phyloP scores from a whole-genome alignment of 2,888 invertebrate species.

The Eristalinus aeneus region DNA sequence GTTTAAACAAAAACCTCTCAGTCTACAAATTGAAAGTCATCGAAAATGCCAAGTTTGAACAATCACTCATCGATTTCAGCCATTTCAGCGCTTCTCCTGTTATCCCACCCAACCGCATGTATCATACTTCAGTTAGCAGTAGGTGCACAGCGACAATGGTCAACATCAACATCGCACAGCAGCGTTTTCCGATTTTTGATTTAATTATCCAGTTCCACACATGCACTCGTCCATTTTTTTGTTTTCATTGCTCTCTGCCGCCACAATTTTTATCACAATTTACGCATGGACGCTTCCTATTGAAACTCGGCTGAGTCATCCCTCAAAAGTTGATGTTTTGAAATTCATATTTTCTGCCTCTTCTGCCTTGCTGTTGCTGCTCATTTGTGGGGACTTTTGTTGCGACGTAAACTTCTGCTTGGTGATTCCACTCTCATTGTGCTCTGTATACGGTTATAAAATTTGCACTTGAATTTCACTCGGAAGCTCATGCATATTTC shows the following conservation, averaged over 20 bases:
- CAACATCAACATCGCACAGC: not conserved
- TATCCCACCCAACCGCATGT: too few species aligned
- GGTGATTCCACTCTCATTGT: not conserved
- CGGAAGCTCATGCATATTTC: not conserved
- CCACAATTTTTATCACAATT: slow-evolving; percentile 28
- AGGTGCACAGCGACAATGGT: not conserved
- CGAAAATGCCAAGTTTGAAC: too few species aligned
- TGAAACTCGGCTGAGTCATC: not conserved
- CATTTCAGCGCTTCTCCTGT: too few species aligned
- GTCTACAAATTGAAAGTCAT: too few species aligned
- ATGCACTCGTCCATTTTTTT: not conserved
- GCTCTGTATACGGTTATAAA: not conserved
- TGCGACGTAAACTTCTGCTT: not conserved
- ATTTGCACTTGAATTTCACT: not conserved
- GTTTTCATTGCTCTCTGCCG: not conserved
- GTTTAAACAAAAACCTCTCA: too few species aligned
- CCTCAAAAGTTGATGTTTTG: slow-evolving; percentile 4
- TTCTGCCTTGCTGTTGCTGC: not conserved
- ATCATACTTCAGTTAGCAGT: too few species aligned
- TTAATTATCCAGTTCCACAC: slow-evolving; percentile 2
- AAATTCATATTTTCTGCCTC: not conserved
- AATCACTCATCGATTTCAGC: too few species aligned
- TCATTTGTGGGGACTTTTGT: not conserved
- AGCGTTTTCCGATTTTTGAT: slow-evolving; percentile 10
- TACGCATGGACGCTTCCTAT: slow-evolving; percentile 13